Base-by-base conservation (phyloP, 2,888 invertebrate species). In the Pyrrhosoma nymphula region DNA sequence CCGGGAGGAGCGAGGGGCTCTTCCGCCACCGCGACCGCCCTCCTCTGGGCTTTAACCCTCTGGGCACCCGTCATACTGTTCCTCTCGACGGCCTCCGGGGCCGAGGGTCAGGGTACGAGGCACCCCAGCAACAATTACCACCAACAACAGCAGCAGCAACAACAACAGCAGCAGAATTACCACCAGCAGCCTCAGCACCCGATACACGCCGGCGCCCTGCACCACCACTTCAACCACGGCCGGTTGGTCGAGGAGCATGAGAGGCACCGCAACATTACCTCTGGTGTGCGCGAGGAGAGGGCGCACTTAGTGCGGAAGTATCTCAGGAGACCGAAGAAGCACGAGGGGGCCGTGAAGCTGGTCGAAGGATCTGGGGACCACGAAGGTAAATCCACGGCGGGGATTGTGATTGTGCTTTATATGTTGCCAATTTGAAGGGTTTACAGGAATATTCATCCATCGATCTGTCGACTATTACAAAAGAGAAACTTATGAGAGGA, bases 331-430 rank as follows among this genome's bases (percentile, higher is more conserved):
- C 97, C 98, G 95, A 98, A 98, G 96, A 98, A 98, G 96, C 97
- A 98, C 96, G 98, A 99, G 96, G 98, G 98, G 20, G 98, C 98
- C 95, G 96, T 98, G 35, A 98, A 98, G 96, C 97, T 99, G 16
- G 97, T 98, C 0, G 98, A 98, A 39, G 98, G 98, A 12, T 96
- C 97, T 39, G 97, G 97, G 95, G 97, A 98, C 96, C 98, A 97
- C 96, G 98, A 99, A 98, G 99, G 99, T 98, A 97, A 97, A 96
- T 30, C n/a, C n/a, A n/a, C n/a, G n/a, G 12, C 47, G 47, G 2
- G 47, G 47, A 47, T 47, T 47, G 47, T 47, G 2, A 47, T 47
- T 8, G 47, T n/a, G n/a, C n/a, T n/a, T 47, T 47, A 47, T 47
- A 2, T 47, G 8, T 47, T 47, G 47, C 2, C 4, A 47, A 4